Base-by-base conservation (phyloP, 1,140 invertebrate genomes). In the Vanessa tameamea region DNA sequence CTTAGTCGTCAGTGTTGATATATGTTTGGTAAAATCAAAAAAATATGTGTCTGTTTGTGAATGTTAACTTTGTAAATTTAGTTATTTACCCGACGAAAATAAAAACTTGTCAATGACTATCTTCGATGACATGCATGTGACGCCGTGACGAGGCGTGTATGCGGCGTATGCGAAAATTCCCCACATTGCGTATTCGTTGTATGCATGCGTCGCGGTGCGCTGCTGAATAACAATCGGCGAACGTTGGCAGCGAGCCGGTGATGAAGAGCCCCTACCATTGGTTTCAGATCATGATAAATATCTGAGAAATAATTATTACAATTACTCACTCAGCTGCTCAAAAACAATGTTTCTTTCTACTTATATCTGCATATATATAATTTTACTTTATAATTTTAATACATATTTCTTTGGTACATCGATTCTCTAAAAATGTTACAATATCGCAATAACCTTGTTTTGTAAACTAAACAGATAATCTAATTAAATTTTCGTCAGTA, bases 141-240 rank as follows among this genome's bases (percentile, higher is more conserved):
- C 55, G 55, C 67, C 53, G 55, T 69, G 67, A 69, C 47, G 70
- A 47, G 73, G 53, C 64, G 69, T 53, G 80, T 79, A 78, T 79
- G 83, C 81, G 87, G 69, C 31, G 81, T 80, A 78, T 79, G 83
- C 81, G 87, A 87, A 85, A 88, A 91, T 88, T 90, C 86, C 87
- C 84, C 84, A 78, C 87, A 89, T 89, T 87, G 82, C 79, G 86
- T 86, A 91, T 91, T 85, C 87, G 81, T 73, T 66, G 84, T 87
- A 86, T 86, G 83, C 83, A 37, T 61, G 75, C 80, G 83, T 78
- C 77, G 76, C 68, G 76, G 72, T 79, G 76, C 68, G 78, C 71
- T 80, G 76, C 80, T 87, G 89, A 91, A 91, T 91, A 89, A 90
- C 87, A 91, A 91, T 87, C 81, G 53, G 20, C 53, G 85, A 76